phyloP scores from a whole-genome alignment of 2,797 vertebrate genomes.

The Myiotriccus ornatus region DNA sequence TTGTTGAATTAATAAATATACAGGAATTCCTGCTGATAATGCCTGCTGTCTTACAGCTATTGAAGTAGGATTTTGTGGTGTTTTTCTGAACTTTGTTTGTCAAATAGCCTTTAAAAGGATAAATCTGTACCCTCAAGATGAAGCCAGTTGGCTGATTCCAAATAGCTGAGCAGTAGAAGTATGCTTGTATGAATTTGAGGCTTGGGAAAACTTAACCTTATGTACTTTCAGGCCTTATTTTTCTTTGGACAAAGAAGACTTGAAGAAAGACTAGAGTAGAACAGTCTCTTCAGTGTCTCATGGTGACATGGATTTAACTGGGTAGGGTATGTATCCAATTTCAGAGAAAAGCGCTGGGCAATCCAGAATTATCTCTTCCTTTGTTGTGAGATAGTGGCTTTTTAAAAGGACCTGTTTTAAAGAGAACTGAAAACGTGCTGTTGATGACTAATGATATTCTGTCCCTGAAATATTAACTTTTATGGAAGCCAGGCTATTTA shows the following conservation, averaged over 20 bases:
- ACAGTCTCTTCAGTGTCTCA: not conserved
- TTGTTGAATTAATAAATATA: not conserved
- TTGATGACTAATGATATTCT: not conserved
- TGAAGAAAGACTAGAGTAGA: not conserved
- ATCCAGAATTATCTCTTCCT: not conserved
- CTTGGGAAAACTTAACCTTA: not conserved
- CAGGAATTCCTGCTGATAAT: not conserved
- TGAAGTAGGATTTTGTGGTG: not conserved
- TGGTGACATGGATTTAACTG: not conserved
- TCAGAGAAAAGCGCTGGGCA: not conserved
- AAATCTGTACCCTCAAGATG: not conserved
- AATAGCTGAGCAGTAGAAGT: not conserved
- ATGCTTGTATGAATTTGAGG: not conserved
- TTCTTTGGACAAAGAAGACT: not conserved
- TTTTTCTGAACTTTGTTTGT: not conserved
- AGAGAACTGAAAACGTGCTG: not conserved
- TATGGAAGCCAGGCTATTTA: not conserved
- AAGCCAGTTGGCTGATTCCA: not conserved
- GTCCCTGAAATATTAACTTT: constrained; percentile 17
- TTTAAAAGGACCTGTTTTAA: not conserved
- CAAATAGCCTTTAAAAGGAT: not conserved
- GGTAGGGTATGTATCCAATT: not conserved
- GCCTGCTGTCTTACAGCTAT: not conserved
- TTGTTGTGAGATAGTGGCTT: not conserved
- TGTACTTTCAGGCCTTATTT: not conserved